phyloP scores from a whole-genome alignment of 2,113 vertebrate species.

The Trematomus loennbergii region DNA sequence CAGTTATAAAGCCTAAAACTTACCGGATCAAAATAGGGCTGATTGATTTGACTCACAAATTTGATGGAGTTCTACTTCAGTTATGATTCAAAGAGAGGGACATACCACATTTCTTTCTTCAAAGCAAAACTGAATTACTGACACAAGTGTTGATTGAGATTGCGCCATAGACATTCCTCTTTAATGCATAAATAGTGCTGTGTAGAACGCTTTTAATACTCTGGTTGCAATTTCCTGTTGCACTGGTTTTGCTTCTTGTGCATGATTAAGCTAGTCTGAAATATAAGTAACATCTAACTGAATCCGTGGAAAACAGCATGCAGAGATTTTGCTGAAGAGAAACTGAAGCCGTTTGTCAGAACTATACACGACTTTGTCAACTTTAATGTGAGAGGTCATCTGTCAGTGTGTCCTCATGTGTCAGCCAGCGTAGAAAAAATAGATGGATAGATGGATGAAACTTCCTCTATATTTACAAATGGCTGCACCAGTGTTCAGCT shows the following conservation, averaged over 20 bases:
- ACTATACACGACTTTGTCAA: neutral
- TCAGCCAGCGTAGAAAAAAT: neutral
- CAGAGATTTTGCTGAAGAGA: neutral
- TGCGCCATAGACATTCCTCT: neutral
- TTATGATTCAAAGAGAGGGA: neutral
- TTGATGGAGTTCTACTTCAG: neutral
- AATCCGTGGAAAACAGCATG: neutral
- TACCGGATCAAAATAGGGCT: neutral
- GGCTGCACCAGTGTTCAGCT: neutral
- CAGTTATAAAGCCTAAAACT: neutral
- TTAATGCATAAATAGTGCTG: neutral
- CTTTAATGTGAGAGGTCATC: neutral
- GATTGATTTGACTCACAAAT: neutral
- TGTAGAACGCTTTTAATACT: neutral
- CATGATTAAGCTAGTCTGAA: neutral
- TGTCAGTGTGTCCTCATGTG: neutral
- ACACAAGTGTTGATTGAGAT: neutral
- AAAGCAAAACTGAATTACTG: constrained; percentile 10
- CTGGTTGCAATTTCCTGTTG: neutral
- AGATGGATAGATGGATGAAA: constrained; percentile 7
- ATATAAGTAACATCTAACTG: neutral
- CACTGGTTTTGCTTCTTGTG: neutral
- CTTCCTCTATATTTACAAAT: neutral
- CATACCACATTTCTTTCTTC: neutral
- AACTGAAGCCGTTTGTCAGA: neutral